phyloP scores from a whole-genome alignment of 2,797 vertebrate species.

The Enteromius trimaculatus region DNA sequence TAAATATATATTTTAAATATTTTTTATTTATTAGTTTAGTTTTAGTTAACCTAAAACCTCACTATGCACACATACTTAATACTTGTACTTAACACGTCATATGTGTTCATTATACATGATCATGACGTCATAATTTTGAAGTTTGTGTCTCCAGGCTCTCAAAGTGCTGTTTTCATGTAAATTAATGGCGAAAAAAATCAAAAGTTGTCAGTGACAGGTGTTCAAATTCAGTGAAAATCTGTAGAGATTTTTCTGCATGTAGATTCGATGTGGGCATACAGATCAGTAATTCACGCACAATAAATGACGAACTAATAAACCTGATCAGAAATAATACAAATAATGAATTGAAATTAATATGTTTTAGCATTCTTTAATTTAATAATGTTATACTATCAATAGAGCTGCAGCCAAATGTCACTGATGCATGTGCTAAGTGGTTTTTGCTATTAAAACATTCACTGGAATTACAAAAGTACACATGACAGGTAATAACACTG shows the following conservation, averaged over 20 bases:
- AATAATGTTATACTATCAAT: neutral
- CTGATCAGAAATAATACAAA: neutral
- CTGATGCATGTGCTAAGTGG: neutral
- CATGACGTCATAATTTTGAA: neutral
- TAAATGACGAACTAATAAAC: neutral
- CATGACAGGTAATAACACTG: neutral
- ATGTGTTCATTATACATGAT: too few relatives aligned
- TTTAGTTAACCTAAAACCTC: neutral
- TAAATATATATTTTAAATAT: too few relatives aligned
- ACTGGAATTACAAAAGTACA: neutral
- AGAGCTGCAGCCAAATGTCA: neutral
- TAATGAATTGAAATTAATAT: neutral
- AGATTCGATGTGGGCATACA: neutral
- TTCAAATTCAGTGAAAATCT: constrained; percentile 2
- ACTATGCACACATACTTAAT: neutral
- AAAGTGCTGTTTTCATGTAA: neutral
- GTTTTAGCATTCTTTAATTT: neutral
- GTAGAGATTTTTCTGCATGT: neutral
- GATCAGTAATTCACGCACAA: neutral
- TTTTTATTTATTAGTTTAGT: neutral
- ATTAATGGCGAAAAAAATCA: neutral
- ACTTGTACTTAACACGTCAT: too few relatives aligned
- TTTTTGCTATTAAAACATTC: neutral
- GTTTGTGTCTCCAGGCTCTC: neutral
- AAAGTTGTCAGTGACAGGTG: neutral